Evolutionary conservation across 2,797 vertebrate genomes (phyloP).

Genomic region (Characodon lateralis): DNA sequence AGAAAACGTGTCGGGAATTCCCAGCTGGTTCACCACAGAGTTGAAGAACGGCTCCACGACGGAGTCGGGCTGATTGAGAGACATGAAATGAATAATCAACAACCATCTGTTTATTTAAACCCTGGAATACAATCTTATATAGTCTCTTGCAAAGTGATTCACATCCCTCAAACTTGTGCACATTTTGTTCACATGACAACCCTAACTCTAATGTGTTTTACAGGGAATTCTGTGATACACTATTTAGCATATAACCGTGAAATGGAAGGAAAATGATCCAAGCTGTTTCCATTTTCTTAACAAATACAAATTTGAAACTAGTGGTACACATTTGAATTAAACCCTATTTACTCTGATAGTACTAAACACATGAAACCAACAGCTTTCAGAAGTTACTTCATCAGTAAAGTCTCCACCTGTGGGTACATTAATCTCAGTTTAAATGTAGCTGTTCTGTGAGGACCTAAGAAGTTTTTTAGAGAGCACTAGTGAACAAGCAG

Average conservation of each 20-base stretch:
- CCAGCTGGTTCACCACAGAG: slow-evolving; percentile 88
- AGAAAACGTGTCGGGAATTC: slow-evolving; percentile 92
- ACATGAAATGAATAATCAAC: slow-evolving; percentile 3
- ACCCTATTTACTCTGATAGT: too few relatives aligned
- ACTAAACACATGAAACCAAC: too few relatives aligned
- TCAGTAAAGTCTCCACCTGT: too few relatives aligned
- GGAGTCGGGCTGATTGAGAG: slow-evolving; percentile 85
- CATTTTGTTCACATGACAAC: not conserved
- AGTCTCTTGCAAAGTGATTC: not conserved
- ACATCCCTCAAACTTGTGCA: not conserved
- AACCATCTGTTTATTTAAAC: not conserved
- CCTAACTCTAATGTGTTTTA: not conserved
- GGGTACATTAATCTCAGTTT: too few relatives aligned
- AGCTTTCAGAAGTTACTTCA: too few relatives aligned
- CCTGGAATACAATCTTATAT: not conserved
- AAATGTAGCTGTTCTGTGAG: too few relatives aligned
- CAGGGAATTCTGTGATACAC: not conserved
- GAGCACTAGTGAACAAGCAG: too few relatives aligned
- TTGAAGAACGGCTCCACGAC: slow-evolving; percentile 95
- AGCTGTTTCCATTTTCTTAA: too few relatives aligned
- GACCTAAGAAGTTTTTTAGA: too few relatives aligned
- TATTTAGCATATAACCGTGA: not conserved
- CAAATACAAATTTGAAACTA: too few relatives aligned
- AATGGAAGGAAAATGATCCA: not conserved
- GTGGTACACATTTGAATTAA: too few relatives aligned